Conservation (phyloP, 1,140 invertebrate genomes). For the Diprion similis region DNA sequence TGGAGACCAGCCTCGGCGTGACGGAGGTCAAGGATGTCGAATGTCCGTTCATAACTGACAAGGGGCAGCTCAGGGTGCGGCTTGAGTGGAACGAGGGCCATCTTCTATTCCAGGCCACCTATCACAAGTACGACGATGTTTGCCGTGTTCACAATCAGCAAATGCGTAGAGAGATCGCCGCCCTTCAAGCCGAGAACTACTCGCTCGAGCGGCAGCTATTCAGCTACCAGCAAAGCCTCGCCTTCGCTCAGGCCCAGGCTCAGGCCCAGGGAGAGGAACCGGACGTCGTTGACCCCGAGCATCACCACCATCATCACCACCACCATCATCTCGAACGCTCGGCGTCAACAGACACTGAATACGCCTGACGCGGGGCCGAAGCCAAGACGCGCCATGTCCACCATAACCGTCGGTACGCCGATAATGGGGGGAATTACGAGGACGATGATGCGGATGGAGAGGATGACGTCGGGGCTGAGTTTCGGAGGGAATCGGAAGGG, state of each 20-base stretch:
- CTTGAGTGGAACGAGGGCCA: slow-evolving; percentile 89
- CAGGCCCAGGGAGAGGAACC: slow-evolving; percentile 59
- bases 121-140: slow-evolving; percentile 88
- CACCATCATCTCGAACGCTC: slow-evolving; percentile 63
- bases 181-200: slow-evolving; percentile 86
- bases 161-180: slow-evolving; percentile 85
- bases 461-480: not conserved
- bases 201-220: slow-evolving; percentile 85
- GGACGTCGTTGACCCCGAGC: slow-evolving; percentile 38
- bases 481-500: not conserved
- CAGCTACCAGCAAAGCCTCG: slow-evolving; percentile 86
- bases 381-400: not conserved
- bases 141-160: slow-evolving; percentile 85
- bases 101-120: slow-evolving; percentile 84
- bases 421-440: not conserved
- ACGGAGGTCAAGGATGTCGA: slow-evolving; percentile 81
- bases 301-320: slow-evolving; percentile 35
- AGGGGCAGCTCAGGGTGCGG: slow-evolving; percentile 78
- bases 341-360: slow-evolving; percentile 76
- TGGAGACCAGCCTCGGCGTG: slow-evolving; percentile 81
- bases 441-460: not conserved
- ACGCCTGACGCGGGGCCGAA: slow-evolving; percentile 67
- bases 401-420: not conserved
- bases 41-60: slow-evolving; percentile 78
- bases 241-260: slow-evolving; percentile 71